Conservation (phyloP, 1,140 invertebrate species). For the Contarinia nasturtii region DNA sequence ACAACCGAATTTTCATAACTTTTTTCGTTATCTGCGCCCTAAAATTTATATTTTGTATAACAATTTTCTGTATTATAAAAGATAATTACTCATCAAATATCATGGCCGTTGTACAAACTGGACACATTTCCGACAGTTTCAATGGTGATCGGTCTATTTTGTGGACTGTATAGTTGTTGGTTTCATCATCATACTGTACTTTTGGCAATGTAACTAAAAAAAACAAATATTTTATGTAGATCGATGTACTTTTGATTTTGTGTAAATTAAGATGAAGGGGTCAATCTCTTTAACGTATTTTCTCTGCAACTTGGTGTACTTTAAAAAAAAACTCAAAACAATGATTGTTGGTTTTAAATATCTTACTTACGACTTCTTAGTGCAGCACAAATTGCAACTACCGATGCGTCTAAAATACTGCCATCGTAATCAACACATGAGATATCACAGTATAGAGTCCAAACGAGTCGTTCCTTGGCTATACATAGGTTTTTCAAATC, state of each 20-base stretch:
- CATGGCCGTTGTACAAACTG: slow-evolving; percentile 2
- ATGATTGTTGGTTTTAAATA: slow-evolving; percentile 44
- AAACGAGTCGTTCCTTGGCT: slow-evolving; percentile 48
- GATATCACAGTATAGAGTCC: slow-evolving; percentile 65
- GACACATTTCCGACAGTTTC: neutral
- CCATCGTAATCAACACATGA: slow-evolving; percentile 69
- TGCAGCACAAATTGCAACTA: slow-evolving; percentile 49
- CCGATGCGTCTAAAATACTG: slow-evolving; percentile 53
- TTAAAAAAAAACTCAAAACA: slow-evolving; percentile 40
- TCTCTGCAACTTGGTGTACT: neutral
- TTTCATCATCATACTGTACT: slow-evolving; percentile 18
- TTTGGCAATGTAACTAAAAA: slow-evolving; percentile 43
- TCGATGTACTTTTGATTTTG: too few species aligned
- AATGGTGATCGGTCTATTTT: too few species aligned
- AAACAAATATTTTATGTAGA: slow-evolving; percentile 1
- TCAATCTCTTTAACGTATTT: too few species aligned
- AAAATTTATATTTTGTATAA: too few species aligned
- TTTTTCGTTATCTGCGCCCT: too few species aligned
- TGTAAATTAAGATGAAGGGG: neutral
- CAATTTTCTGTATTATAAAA: too few species aligned
- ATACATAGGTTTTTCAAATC: slow-evolving; percentile 50
- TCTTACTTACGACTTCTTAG: slow-evolving; percentile 41
- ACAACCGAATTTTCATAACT: too few species aligned
- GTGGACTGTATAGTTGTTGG: neutral
- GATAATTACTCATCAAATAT: slow-evolving; percentile 4